Evolutionary conservation across 2,113 vertebrate species (phyloP), one percentile per base, ranked within the genome.

Genomic region (Microtus pennsylvanicus): DNA sequence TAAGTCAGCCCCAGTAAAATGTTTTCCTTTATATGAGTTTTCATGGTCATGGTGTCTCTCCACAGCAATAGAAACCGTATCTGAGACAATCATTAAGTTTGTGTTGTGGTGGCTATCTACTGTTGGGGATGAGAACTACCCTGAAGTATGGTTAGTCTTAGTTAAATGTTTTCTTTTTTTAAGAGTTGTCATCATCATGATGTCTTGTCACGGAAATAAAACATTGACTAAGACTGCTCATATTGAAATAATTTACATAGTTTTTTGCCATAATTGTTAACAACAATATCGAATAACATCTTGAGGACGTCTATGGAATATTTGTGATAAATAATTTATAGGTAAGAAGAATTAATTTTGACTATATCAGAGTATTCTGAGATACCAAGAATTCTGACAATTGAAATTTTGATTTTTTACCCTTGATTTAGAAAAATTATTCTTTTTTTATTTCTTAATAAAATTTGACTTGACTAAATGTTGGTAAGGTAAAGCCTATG

Each of bases 241-340:
- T 65, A 93, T 28, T 93, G 11, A 80, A 67, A 76, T 61, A 91
- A 77, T 22, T 91, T 87, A 58, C 9, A 47, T 67, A 76, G n/a
- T 70, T 75, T 75, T 75, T 91, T 75, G 28, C 28, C 30, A 82
- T 9, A 72, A 65, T 92, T 94, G 92, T 80, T 83, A 87, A 74
- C 9, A 52, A 75, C 5, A 67, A n/a, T 61, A 88, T 70, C 21
- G 76, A 92, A 61, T 45, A 42, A 22, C 13, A 87, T 86, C 14
- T 61, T 69, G 47, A 94, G 12, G 3, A 78, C 2, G 4, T 28
- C 7, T 8, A 42, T 19, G 3, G 0, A 80, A 87, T 94, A 70
- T 7, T 87, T 80, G 78, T 92, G 28, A 22, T 19, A 65, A 7
- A 63, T 61, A 86, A 85, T 89, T 78, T 52, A 8, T 81, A 86